phyloP scores from a whole-genome alignment of 2,888 invertebrate genomes.

The Drosophila lacicola region DNA sequence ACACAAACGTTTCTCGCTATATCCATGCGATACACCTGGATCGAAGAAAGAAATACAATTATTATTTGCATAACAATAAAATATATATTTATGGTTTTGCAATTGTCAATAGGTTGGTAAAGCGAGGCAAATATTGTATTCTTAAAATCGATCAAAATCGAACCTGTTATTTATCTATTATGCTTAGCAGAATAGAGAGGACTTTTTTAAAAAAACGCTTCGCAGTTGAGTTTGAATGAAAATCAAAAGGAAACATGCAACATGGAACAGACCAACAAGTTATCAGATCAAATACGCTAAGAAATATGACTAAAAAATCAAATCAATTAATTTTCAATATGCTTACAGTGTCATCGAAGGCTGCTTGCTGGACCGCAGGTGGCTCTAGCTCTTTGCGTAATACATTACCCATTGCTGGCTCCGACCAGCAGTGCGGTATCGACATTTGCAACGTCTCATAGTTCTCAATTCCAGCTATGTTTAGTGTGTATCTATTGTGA shows the following conservation, averaged over 20 bases:
- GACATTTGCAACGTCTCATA: constrained; percentile 89
- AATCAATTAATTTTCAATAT: constrained; percentile 11
- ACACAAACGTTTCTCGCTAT: constrained; percentile 92
- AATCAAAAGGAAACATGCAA: constrained; percentile 1
- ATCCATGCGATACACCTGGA: constrained; percentile 90
- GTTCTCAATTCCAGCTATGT: constrained; percentile 92
- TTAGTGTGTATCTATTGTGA: constrained; percentile 87
- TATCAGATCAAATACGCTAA: neutral
- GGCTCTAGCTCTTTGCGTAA: constrained; percentile 90
- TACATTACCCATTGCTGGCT: constrained; percentile 88
- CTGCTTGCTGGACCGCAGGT: constrained; percentile 93
- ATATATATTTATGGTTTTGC: too few species aligned
- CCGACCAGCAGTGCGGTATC: constrained; percentile 91
- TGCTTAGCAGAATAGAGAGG: neutral
- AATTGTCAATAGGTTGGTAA: too few species aligned
- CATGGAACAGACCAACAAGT: neutral
- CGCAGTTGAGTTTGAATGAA: neutral
- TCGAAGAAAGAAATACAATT: neutral
- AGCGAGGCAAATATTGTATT: too few species aligned
- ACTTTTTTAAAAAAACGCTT: constrained; percentile 37
- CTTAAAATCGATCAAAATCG: too few species aligned
- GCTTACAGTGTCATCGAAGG: constrained; percentile 90
- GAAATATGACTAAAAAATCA: neutral
- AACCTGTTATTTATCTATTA: too few species aligned
- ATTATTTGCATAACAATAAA: neutral